phyloP scores from a whole-genome alignment of 2,888 invertebrate species.

The Agonopterix subpropinquella region DNA sequence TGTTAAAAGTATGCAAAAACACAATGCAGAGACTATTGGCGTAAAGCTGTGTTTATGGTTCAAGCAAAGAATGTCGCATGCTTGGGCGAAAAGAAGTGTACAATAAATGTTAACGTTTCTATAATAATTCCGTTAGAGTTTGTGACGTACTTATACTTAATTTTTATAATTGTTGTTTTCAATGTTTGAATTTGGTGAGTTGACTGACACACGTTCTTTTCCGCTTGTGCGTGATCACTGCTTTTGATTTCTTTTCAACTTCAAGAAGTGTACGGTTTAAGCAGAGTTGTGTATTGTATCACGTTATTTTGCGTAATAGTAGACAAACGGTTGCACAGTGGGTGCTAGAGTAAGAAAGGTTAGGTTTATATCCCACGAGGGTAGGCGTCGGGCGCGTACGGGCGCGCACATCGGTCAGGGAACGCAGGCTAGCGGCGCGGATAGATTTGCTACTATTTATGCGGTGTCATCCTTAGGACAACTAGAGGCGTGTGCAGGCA shows the following conservation, averaged over 20 bases:
- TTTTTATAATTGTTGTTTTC: slow-evolving; percentile 55
- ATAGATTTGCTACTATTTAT: slow-evolving; percentile 37
- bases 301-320: too few species aligned
- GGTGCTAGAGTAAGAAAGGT: slow-evolving; percentile 21
- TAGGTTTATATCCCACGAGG: slow-evolving; percentile 5
- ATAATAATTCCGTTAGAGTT: slow-evolving; percentile 40
- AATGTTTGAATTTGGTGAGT: slow-evolving; percentile 41
- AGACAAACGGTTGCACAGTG: slow-evolving; percentile 16
- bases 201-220: slow-evolving; percentile 68
- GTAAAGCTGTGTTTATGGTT: slow-evolving; percentile 33
- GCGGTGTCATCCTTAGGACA: slow-evolving; percentile 71
- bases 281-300: too few species aligned
- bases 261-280: too few species aligned
- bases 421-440: slow-evolving; percentile 23
- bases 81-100: slow-evolving; percentile 72
- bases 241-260: slow-evolving; percentile 45
- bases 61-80: slow-evolving; percentile 58
- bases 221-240: slow-evolving; percentile 74
- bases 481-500: slow-evolving; percentile 70
- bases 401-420: slow-evolving; percentile 40
- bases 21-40: too few species aligned
- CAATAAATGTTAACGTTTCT: slow-evolving; percentile 15
- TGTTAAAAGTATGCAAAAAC: not conserved
- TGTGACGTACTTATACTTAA: slow-evolving; percentile 49
- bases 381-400: slow-evolving; percentile 56